These are phyloP conservation scores for Conchocele bisecta DNA, from an alignment of 2,888 invertebrate species.

Conservation along the genomic window DNA sequence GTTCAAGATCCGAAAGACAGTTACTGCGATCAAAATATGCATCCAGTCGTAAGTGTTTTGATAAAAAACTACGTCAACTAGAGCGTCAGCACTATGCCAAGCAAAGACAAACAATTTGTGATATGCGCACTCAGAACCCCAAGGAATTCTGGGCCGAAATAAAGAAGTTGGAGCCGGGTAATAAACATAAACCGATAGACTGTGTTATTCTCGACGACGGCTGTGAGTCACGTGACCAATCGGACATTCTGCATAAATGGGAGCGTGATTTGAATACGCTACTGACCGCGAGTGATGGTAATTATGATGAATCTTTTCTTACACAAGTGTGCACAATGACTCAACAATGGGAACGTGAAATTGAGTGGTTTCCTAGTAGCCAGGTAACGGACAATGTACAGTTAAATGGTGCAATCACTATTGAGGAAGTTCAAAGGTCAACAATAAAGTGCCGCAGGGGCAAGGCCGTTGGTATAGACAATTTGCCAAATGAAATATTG, in stretches of 20 bases:
- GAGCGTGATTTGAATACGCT: background rate
- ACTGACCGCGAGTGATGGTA: background rate
- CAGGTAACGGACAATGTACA: too few relatives aligned
- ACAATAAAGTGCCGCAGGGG: background rate
- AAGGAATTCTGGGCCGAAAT: conserved; percentile 25
- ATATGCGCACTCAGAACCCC: conserved; percentile 9
- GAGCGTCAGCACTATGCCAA: too few relatives aligned
- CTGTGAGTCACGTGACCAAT: background rate
- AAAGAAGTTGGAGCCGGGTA: background rate
- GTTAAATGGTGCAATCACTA: conserved; percentile 1
- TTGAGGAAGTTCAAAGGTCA: background rate
- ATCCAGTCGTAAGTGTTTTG: conserved; percentile 1
- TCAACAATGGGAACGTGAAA: background rate
- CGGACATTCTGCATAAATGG: conserved; percentile 5
- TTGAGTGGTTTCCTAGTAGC: background rate
- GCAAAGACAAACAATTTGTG: background rate
- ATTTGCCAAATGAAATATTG: conserved; percentile 21
- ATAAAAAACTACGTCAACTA: background rate
- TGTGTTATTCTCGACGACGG: conserved; percentile 13
- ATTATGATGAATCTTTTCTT: conserved; percentile 6
- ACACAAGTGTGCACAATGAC: background rate
- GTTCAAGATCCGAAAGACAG: background rate
- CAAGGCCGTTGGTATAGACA: conserved; percentile 12
- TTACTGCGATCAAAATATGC: background rate
- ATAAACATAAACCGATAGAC: background rate